A percentile compares a stretch with the other conserved stretches of the same genome.
Conservation (phyloP, 1,140 invertebrate genomes). For the Saxidomus purpurata region DNA sequence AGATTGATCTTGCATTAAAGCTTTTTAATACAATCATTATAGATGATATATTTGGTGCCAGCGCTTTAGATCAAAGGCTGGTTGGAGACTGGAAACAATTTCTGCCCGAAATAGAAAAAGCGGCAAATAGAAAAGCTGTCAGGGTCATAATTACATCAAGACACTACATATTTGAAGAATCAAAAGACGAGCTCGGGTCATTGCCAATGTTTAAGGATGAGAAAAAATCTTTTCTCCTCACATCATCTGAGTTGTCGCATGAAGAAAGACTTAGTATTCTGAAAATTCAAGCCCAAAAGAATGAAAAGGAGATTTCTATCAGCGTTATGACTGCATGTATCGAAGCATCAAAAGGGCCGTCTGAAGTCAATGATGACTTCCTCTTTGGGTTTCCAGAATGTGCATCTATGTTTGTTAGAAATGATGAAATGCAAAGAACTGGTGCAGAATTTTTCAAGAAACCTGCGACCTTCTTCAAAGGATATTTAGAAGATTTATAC, state of each 20-base stretch:
- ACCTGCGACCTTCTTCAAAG: conserved; percentile 38
- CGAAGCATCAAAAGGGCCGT: not conserved
- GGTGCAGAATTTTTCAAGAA: conserved; percentile 46
- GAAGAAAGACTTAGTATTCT: conserved; percentile 35
- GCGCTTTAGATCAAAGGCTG: conserved; percentile 28
- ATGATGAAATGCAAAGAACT: not conserved
- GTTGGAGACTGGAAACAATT: conserved; percentile 13
- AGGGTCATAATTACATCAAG: conserved; percentile 43
- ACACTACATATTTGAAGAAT: conserved; percentile 48
- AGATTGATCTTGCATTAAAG: conserved; percentile 29
- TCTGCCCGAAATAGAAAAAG: conserved; percentile 32
- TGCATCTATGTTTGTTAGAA: conserved; percentile 49
- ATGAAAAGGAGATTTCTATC: not conserved
- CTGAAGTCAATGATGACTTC: not conserved
- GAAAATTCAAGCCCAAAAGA: not conserved
- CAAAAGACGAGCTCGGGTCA: not conserved
- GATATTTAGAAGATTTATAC: conserved; percentile 35
- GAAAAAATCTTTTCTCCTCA: not conserved
- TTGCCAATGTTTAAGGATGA: not conserved
- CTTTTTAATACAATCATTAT: conserved; percentile 36
- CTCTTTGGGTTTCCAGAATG: conserved; percentile 55
- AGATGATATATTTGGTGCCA: conserved; percentile 58
- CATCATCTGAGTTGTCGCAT: not conserved
- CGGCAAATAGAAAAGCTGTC: not conserved
- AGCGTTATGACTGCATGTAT: conserved; percentile 8